Conservation (phyloP, 2,888 invertebrate species). For the Glyphotaelius pellucidus region DNA sequence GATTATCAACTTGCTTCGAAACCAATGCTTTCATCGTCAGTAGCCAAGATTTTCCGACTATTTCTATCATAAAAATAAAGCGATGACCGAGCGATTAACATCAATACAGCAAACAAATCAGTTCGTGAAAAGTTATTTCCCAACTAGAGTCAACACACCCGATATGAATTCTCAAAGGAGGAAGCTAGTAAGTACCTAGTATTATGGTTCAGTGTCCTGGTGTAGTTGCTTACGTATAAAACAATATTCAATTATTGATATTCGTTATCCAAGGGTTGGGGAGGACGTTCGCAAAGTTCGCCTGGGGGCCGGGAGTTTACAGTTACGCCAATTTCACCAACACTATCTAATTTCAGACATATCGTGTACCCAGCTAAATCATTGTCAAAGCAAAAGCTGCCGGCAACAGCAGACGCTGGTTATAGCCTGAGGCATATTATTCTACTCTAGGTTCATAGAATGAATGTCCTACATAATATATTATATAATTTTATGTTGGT, state of each 20-base stretch:
- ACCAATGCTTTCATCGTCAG: too few species aligned
- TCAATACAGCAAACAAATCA: too few species aligned
- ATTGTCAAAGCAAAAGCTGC: not conserved
- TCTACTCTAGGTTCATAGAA: not conserved
- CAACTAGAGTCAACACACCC: too few species aligned
- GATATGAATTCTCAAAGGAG: not conserved
- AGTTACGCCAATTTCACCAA: not conserved
- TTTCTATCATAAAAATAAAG: too few species aligned
- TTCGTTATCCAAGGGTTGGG: not conserved
- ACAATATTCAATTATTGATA: not conserved
- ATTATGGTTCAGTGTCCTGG: not conserved
- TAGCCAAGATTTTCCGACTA: too few species aligned
- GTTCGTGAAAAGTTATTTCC: too few species aligned
- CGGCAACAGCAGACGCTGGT: not conserved
- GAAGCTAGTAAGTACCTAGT: not conserved
- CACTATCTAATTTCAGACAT: not conserved
- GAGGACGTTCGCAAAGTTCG: not conserved
- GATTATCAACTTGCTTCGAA: too few species aligned
- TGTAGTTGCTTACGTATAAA: not conserved
- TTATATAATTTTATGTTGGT: not conserved
- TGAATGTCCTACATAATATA: not conserved
- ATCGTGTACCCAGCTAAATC: not conserved
- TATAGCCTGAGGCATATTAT: not conserved
- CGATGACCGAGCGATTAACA: too few species aligned
- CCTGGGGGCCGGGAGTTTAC: not conserved